These are phyloP conservation scores for Mesaphorura yosii DNA, from an alignment of 1,140 invertebrate genomes.

Conservation along the genomic window DNA sequence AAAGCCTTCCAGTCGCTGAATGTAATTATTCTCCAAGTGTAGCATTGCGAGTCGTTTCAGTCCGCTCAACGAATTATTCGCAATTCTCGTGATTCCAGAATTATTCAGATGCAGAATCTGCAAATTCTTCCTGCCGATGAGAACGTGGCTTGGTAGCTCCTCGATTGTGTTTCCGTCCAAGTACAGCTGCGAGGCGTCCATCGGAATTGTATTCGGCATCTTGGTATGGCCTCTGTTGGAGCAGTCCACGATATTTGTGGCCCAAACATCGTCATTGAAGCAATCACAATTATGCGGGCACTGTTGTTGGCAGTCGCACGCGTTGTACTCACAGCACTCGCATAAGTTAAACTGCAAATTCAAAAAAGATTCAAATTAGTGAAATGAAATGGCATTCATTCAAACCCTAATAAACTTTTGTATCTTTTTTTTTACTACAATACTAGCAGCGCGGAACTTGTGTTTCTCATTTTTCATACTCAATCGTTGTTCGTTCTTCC, in stretches of 20 bases:
- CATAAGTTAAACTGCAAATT: too few relatives aligned
- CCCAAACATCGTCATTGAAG: constrained; percentile 88
- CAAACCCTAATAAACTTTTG: too few relatives aligned
- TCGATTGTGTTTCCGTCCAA: constrained; percentile 80
- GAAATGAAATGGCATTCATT: too few relatives aligned
- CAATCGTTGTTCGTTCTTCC: too few relatives aligned
- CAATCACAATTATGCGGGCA: constrained; percentile 86
- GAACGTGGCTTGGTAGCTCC: constrained; percentile 73
- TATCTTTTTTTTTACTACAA: too few relatives aligned
- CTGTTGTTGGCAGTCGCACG: constrained; percentile 41
- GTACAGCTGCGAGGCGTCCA: constrained; percentile 88
- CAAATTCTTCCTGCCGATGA: constrained; percentile 78
- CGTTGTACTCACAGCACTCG: too few relatives aligned
- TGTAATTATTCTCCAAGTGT: constrained; percentile 72
- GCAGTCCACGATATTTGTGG: constrained; percentile 84
- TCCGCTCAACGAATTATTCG: constrained; percentile 82
- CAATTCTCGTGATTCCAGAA: constrained; percentile 67
- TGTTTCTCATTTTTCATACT: too few relatives aligned
- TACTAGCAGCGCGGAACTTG: too few relatives aligned
- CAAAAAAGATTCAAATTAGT: too few relatives aligned
- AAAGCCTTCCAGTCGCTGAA: constrained; percentile 64
- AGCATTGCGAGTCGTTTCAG: constrained; percentile 54
- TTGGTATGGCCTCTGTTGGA: constrained; percentile 58
- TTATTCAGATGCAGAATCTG: constrained; percentile 76
- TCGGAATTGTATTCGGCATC: constrained; percentile 75